Percentiles rank a stretch among this genome's conserved stretches.
Evolutionary conservation across 37 sponge, comb jelly and placozoan genomes (phyloP).

Genomic region (Corticium candelabrum): DNA sequence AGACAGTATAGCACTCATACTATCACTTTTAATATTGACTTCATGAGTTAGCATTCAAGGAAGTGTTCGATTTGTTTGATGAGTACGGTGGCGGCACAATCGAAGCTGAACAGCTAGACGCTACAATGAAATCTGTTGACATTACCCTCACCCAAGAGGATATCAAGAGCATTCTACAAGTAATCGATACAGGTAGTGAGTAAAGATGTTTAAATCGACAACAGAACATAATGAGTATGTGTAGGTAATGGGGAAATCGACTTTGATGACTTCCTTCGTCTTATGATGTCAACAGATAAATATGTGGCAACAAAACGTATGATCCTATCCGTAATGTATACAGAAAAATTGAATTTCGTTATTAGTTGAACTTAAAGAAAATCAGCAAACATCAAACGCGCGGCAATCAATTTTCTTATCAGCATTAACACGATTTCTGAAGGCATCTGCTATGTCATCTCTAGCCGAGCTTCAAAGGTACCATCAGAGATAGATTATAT

Average conservation of each 20-base stretch:
- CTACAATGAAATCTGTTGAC: slow-evolving; percentile 46
- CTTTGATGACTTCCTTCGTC: slow-evolving; percentile 40
- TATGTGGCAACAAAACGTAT: slow-evolving; percentile 9
- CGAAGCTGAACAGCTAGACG: slow-evolving; percentile 38
- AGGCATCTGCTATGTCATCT: slow-evolving; percentile 16
- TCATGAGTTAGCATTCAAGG: slow-evolving; percentile 39
- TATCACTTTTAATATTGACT: no score
- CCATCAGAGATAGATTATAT: no score
- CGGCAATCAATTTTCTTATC: slow-evolving; percentile 16
- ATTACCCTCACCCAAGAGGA: slow-evolving; percentile 29
- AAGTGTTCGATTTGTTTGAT: slow-evolving; percentile 60
- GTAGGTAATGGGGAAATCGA: slow-evolving; percentile 46
- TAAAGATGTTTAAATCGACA: neutral
- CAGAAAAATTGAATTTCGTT: no score
- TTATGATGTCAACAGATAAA: slow-evolving; percentile 25
- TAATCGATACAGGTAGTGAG: slow-evolving; percentile 42
- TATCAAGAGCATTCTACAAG: slow-evolving; percentile 34
- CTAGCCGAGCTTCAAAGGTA: slow-evolving; percentile 10
- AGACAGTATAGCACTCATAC: no score
- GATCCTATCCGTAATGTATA: no score
- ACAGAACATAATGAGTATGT: no score
- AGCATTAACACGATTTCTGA: slow-evolving; percentile 13
- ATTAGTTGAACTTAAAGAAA: neutral
- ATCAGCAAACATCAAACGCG: no score
- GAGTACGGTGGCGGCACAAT: slow-evolving; percentile 55